Base-by-base conservation (phyloP, 2,888 invertebrate genomes). In the Drosophila barbarae region DNA sequence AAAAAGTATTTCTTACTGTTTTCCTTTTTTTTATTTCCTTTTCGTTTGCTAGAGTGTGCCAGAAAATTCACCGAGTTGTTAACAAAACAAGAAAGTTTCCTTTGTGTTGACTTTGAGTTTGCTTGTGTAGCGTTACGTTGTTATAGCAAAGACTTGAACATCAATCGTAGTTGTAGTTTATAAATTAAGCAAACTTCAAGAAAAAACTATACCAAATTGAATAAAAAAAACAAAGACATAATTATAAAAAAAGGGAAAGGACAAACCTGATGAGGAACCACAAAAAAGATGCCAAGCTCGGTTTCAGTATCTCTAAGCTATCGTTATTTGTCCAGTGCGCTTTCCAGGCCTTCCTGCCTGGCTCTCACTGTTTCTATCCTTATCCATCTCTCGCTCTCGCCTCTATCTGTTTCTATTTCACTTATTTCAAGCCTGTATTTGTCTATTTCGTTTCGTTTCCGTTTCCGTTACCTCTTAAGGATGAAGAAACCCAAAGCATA, bases 81-180 rank as follows among this genome's bases (percentile, higher is more conserved):
- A 55, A 42, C 26, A 52, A 53, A 26, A 34, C 41, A 35, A 26
- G 10, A 36, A 58, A 58, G 13, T 49, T 54, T 49, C 18, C 39
- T 61, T 54, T 36, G 35, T 54, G 46, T 61, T 65, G 39, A 61
- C 80, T 73, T 87, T n/a, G 65, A 68, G 85, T 87, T 79, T 88
- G 88, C 88, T 87, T 88, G 88, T 84, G 87, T 88, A 88, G 87
- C 83, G 76, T 79, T 81, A 77, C 73, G 42, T 84, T 86, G 78
- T 86, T 86, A 78, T 73, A 79, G 77, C 76, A 78, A 77, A 67
- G 63, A 79, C 72, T 81, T 76, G 77, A 79, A 79, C 72, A 77
- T 78, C 84, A 85, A 82, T 78, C 74, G 86, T 76, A 76, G 69
- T 69, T 73, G 85, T 87, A 87, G 83, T 81, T 69, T 79, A 69